These are phyloP conservation scores for Glyphotaelius pellucidus DNA, from an alignment of 2,888 invertebrate genomes.

Conservation along the genomic window DNA sequence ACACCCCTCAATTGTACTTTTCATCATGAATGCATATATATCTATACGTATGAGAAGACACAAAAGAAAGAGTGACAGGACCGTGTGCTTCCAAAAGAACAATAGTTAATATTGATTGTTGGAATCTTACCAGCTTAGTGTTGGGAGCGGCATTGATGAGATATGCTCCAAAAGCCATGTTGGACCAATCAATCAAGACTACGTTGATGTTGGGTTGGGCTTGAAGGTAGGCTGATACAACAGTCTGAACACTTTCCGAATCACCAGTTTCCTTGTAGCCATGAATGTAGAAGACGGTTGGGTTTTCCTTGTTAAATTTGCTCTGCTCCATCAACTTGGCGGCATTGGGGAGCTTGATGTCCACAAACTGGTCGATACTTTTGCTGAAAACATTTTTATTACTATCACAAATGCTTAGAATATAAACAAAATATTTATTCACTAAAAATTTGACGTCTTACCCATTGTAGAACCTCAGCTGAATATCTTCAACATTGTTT, in stretches of 20 bases:
- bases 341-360: slow-evolving; percentile 76
- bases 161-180: slow-evolving; percentile 76
- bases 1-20: no score
- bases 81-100: background rate
- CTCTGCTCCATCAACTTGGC: slow-evolving; percentile 73
- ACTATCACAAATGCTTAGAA: background rate
- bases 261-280: slow-evolving; percentile 79
- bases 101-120: background rate
- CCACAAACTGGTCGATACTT: slow-evolving; percentile 72
- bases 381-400: slow-evolving; percentile 68
- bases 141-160: slow-evolving; percentile 80
- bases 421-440: background rate
- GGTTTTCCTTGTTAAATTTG: slow-evolving; percentile 74
- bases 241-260: slow-evolving; percentile 78
- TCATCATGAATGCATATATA: no score
- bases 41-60: background rate
- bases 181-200: slow-evolving; percentile 76
- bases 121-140: slow-evolving; percentile 75
- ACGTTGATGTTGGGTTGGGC: slow-evolving; percentile 74
- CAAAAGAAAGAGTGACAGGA: background rate
- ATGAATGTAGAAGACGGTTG: slow-evolving; percentile 79
- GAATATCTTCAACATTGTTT: slow-evolving; percentile 67
- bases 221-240: slow-evolving; percentile 75
- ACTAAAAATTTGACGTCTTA: slow-evolving; percentile 67
- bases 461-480: slow-evolving; percentile 76